Evolutionary conservation across 2,797 vertebrate genomes (phyloP), one percentile per base, ranked within the genome.

Genomic region (Parambassis ranga): DNA sequence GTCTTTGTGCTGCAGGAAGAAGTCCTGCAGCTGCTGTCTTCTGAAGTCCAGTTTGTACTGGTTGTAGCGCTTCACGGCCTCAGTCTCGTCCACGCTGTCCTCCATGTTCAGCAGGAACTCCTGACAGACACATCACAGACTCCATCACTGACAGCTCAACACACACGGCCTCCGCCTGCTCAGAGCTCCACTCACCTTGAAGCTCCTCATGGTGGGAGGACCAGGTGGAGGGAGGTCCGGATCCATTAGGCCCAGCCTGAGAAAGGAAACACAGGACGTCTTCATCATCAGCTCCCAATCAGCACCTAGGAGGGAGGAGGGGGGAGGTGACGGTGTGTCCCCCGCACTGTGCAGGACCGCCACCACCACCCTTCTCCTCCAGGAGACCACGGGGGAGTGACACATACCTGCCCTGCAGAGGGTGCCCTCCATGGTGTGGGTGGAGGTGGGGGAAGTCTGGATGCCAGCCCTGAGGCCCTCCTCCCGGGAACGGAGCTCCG

Each of bases 11-110:
- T 93, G 90, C 27, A 97, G 77, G 87, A 96, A 98, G 86, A 97
- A 97, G 28, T 98, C 95, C 84, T 97, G 95, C 88, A 97, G 95
- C 91, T 96, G 95, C 86, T 98, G 96, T 0, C 95, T 90, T 0
- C 95, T 82, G 83, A 97, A 98, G 68, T 98, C 96, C 50, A 97
- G 83, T 37, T 98, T 98, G 71, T 98, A 97, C 79, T 97, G 95
- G 5, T 97, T 97, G 68, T 96, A 98, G 19, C 95, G 93, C 39
- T 95, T 95, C 0, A 98, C 96, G 0, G 95, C 94, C 82, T 96
- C 95, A 0, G 95, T 98, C 90, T 97, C 95, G 0, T 97, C 95
- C 22, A 98, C 95, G 2, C 79, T 89, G 85, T 95, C 95, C 22
- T 95, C 95, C 88, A 94, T 66, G 1, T 91, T 94, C 3, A 96